Evolutionary conservation across 2,888 invertebrate genomes (phyloP).

Genomic region (Diaphora mendica): DNA sequence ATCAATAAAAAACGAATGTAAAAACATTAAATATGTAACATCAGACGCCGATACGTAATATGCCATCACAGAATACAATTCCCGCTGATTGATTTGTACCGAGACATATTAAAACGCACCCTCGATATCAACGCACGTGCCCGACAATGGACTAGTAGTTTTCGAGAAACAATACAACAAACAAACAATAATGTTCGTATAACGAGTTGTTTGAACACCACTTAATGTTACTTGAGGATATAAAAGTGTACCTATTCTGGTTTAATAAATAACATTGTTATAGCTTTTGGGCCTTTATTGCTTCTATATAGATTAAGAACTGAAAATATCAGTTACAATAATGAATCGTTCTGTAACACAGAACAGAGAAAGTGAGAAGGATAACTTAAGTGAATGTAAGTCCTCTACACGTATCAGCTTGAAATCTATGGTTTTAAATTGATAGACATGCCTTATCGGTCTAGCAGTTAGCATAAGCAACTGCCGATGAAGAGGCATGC

Average conservation of each 20-base stretch:
- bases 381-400: too few species aligned
- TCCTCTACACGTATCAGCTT: too few species aligned
- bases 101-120: slow-evolving; percentile 19
- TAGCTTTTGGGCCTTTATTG: not conserved
- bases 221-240: slow-evolving; percentile 24
- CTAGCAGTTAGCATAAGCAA: too few species aligned
- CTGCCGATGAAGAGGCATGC: too few species aligned
- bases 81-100: slow-evolving; percentile 14
- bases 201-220: slow-evolving; percentile 31
- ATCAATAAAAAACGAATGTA: slow-evolving; percentile 2
- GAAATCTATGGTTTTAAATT: too few species aligned
- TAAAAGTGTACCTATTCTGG: slow-evolving; percentile 15
- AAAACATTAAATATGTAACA: slow-evolving; percentile 11
- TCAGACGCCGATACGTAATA: not conserved
- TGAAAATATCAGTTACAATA: too few species aligned
- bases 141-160: slow-evolving; percentile 30
- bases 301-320: too few species aligned
- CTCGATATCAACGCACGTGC: slow-evolving; percentile 19
- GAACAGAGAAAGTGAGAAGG: too few species aligned
- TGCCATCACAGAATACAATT: slow-evolving; percentile 2
- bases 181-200: slow-evolving; percentile 31
- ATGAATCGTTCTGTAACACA: too few species aligned
- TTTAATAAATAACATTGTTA: not conserved
- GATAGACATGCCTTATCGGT: too few species aligned
- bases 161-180: slow-evolving; percentile 22